Evolutionary conservation across 2,888 invertebrate genomes (phyloP).

Genomic region (Hesperia comma): DNA sequence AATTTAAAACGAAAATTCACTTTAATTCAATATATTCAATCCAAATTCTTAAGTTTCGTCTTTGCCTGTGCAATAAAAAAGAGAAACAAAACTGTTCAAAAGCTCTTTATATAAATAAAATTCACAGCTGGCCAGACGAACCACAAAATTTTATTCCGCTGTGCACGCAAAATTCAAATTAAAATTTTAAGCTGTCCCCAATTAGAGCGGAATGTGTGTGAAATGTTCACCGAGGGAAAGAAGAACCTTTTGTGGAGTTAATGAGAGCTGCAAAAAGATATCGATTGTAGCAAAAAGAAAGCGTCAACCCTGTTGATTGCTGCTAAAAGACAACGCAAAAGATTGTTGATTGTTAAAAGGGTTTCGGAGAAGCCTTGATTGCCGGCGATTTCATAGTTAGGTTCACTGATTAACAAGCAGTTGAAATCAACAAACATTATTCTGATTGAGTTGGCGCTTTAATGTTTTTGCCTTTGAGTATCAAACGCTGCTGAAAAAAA

Average conservation of each 20-base stretch:
- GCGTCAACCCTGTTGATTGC: constrained; percentile 18
- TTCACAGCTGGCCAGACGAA: background rate
- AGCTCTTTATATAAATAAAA: background rate
- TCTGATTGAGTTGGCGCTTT: background rate
- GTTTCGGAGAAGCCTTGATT: background rate
- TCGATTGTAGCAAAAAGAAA: constrained; percentile 32
- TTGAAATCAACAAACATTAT: constrained; percentile 1
- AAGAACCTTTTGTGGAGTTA: constrained; percentile 29
- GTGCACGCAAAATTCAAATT: constrained; percentile 2
- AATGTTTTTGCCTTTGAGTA: background rate
- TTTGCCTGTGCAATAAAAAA: no score
- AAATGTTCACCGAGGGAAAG: constrained; percentile 10
- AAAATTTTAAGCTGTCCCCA: constrained; percentile 18
- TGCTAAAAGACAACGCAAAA: constrained; percentile 19
- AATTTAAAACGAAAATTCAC: no score
- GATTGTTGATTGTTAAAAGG: background rate
- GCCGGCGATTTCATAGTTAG: background rate
- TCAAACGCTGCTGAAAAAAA: background rate
- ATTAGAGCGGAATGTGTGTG: constrained; percentile 3
- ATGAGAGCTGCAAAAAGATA: constrained; percentile 33
- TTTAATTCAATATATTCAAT: no score
- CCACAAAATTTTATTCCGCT: background rate
- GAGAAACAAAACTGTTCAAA: background rate
- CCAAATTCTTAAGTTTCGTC: no score
- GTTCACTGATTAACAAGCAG: background rate